A percentile compares a stretch with the other conserved stretches of the same genome.
Conservation (phyloP, 2,113 vertebrate genomes). For the Megaleporinus macrocephalus region DNA sequence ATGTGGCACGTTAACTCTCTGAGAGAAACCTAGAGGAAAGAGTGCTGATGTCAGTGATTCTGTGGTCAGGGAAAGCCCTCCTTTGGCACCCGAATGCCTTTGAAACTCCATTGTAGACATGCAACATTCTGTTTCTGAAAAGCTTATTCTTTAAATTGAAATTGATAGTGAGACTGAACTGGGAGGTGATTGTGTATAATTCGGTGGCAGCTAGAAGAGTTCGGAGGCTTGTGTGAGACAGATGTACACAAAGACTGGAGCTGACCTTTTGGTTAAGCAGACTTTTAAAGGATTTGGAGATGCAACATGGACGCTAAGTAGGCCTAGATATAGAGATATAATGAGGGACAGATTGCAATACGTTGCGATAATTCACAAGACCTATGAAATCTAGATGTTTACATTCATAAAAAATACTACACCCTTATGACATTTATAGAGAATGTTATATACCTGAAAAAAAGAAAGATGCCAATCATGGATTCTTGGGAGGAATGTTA, state of each 20-base stretch:
- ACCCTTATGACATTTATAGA: too few species aligned
- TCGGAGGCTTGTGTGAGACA: not conserved
- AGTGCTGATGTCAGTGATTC: slow-evolving; percentile 7
- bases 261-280: slow-evolving; percentile 12
- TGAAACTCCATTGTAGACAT: not conserved
- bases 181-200: not conserved
- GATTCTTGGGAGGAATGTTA: too few species aligned
- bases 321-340: not conserved
- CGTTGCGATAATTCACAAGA: not conserved
- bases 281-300: slow-evolving; percentile 5
- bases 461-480: too few species aligned
- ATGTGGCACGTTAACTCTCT: slow-evolving; percentile 24
- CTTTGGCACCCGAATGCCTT: not conserved
- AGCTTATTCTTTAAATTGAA: not conserved
- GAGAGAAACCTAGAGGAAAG: slow-evolving; percentile 1
- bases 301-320: not conserved
- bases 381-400: too few species aligned
- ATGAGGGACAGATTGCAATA: not conserved
- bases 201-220: not conserved
- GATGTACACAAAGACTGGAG: not conserved
- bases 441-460: too few species aligned
- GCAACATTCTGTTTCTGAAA: not conserved
- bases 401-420: too few species aligned
- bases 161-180: not conserved
- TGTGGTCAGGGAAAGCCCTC: not conserved